Conservation (phyloP, 1,140 invertebrate species). For the Ips typographus region DNA sequence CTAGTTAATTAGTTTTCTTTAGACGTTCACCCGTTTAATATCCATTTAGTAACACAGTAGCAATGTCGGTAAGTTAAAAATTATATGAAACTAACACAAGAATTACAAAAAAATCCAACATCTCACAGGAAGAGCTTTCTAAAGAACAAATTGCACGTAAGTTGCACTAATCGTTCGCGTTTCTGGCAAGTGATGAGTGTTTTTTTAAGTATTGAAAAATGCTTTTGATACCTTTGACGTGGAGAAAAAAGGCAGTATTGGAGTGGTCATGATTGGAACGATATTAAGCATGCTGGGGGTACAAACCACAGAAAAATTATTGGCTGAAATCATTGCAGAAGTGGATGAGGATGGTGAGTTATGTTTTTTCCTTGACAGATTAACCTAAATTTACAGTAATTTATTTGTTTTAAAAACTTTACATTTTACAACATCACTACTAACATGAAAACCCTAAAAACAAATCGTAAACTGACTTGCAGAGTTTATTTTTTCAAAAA, state of each 20-base stretch:
- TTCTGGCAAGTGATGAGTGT: background rate
- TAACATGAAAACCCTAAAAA: too few species aligned
- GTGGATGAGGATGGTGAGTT: slow-evolving; percentile 44
- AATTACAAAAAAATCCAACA: background rate
- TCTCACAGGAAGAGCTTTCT: slow-evolving; percentile 25
- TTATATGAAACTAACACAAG: background rate
- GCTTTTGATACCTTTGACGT: slow-evolving; percentile 83
- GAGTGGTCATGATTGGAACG: slow-evolving; percentile 71
- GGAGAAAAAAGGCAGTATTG: slow-evolving; percentile 73
- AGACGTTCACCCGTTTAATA: background rate
- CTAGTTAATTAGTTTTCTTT: slow-evolving; percentile 10
- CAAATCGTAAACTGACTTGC: too few species aligned
- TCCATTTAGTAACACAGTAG: background rate
- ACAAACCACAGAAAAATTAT: slow-evolving; percentile 66
- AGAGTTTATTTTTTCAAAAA: too few species aligned
- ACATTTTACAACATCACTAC: too few species aligned
- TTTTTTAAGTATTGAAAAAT: slow-evolving; percentile 66
- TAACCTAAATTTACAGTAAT: too few species aligned
- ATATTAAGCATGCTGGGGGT: slow-evolving; percentile 79
- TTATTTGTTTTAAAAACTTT: too few species aligned
- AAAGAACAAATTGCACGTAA: slow-evolving; percentile 34
- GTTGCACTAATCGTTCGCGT: background rate
- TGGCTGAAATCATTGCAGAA: slow-evolving; percentile 52
- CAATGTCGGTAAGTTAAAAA: slow-evolving; percentile 5
- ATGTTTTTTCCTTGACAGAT: too few species aligned